These are phyloP conservation scores for Petrocephalus microphthalmus DNA, from an alignment of 2,113 vertebrate species.

Conservation along the genomic window DNA sequence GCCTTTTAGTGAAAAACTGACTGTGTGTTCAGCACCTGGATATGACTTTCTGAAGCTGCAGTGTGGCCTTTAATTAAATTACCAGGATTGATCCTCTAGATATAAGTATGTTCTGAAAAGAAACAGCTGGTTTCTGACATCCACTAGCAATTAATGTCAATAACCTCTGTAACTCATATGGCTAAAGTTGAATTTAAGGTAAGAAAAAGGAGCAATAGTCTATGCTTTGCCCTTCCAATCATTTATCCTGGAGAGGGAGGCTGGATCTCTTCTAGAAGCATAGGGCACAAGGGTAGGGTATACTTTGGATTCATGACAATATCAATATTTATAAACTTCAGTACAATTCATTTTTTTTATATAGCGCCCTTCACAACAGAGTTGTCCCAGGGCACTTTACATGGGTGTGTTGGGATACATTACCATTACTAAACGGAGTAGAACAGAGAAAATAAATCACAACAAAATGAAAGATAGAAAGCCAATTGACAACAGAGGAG, in stretches of 20 bases:
- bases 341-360: no score
- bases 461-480: no score
- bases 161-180: background rate
- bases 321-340: background rate
- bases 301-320: background rate
- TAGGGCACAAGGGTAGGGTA: background rate
- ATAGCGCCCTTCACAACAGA: no score
- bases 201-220: background rate
- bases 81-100: background rate
- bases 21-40: background rate
- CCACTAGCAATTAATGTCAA: background rate
- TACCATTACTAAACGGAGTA: no score
- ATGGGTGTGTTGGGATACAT: no score
- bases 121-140: background rate
- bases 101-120: background rate
- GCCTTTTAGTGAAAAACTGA: background rate
- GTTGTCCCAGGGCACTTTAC: no score
- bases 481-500: no score
- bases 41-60: background rate
- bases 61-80: slow-evolving; percentile 13
- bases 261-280: background rate
- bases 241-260: background rate
- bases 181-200: background rate
- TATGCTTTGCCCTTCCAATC: background rate
- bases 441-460: no score